Base-by-base conservation (phyloP, 1,140 invertebrate species). In the Orius insidiosus region DNA sequence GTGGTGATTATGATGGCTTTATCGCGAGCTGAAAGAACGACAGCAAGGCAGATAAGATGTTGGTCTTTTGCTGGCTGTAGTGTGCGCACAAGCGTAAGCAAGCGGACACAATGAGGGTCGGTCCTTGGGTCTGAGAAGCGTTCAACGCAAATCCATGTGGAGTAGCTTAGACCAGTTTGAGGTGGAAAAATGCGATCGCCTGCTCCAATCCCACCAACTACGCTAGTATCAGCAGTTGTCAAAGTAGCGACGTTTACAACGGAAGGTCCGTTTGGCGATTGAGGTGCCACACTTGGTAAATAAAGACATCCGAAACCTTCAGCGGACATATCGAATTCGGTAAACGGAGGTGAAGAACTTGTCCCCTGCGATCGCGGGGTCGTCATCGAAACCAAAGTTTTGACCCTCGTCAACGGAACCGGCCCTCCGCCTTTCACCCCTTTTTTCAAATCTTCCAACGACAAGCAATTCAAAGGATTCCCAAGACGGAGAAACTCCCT, bases 331-430 rank as follows among this genome's bases (percentile, higher is more conserved):
- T 98, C 92, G 59, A 98, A 85, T 62, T 99, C 95, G 8, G 98
- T 88, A 64, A 98, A 98, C 0, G 93, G 83, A 7, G 95, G 92
- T 35, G 86, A 41, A 13, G 53, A 51, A 11, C 30, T 18, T 30
- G 46, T 53, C 8, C 37, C 45, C 7, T 52, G 50, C 41, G 52
- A 54, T 55, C 86, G 75, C 0, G 90, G 93, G 0, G 93, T 98
- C 6, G 93, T 94, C 93, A 98, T 98, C 1, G 94, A 98, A 0
- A 96, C 90, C 0, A 99, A 66, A 11, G 94, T 97, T 64, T 98
- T 98, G 36, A 99, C 89, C 32, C 94, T 70, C 0, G 87, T 94
- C 2, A 97, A 64, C 1, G 90, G 88, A 1, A 94, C 84, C 1
- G 86, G 80, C 1, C 83, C 83, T 32, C 79, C 81, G 19, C 55